Base-by-base conservation (phyloP, 2,113 vertebrate species). In the Malaclemys terrapin region DNA sequence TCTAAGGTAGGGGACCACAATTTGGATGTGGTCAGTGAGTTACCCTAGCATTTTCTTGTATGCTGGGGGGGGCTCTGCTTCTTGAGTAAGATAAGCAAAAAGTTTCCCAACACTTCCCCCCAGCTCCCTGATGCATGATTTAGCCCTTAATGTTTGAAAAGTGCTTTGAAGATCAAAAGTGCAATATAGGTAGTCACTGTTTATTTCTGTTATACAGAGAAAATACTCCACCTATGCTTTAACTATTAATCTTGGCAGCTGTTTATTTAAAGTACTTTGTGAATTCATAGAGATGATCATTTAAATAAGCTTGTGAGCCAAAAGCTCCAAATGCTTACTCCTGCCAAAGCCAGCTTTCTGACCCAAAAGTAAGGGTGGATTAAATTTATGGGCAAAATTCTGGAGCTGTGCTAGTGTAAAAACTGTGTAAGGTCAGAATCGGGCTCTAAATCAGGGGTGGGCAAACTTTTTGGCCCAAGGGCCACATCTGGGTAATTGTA, bases 141-240 rank as follows among this genome's bases (percentile, higher is more conserved):
- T 96, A 96, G 91, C 87, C 93, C 96, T 84, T 92, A 82, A 31
- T 87, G 47, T 87, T 75, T 45, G 69, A 2, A 3, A 1, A 6
- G 45, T 38, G 27, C 76, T 82, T 45, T 3, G 45, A 54, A 38
- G 80, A 47, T 45, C 13, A 1, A 59, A 69, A 79, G 42, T 0
- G 0, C 24, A 87, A 38, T 76, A 14, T 11, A 87, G 49, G 29
- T 95, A 82, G 29, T 85, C 81, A 12, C 0, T 72, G 5, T 38
- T 1, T 22, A 27, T 38, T 65, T 27, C 35, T 56, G 10, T 81
- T 91, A 22, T 89, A 57, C 16, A 65, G 56, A 49, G 79, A 45
- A 69, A 85, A 17, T 11, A 57, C 12, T 35, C 3, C 29, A 65
- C 1, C 35, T 85, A 4, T 24, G 78, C 35, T 57, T 75, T n/a